Evolutionary conservation across 2,113 vertebrate species (phyloP).

Genomic region (Odocoileus virginianus): DNA sequence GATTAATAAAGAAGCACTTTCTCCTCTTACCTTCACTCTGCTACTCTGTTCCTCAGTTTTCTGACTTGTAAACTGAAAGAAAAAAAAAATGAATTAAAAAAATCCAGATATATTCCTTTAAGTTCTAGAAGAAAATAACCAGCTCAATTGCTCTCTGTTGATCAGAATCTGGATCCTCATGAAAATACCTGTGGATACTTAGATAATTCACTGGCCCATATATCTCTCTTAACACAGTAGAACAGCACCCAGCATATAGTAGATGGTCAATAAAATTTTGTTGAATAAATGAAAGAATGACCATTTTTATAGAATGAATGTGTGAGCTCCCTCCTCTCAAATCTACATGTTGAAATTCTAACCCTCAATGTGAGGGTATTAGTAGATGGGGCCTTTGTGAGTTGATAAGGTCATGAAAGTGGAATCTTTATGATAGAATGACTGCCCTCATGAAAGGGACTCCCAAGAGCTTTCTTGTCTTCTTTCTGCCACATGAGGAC

Average conservation of each 20-base stretch:
- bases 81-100: not conserved
- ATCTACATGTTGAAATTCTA: not conserved
- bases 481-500: not conserved
- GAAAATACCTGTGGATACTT: not conserved
- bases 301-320: not conserved
- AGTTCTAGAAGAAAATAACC: not conserved
- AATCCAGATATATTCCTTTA: not conserved
- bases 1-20: not conserved
- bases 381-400: not conserved
- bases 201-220: not conserved
- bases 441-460: not conserved
- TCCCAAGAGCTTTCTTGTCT: not conserved
- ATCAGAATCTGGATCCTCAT: not conserved
- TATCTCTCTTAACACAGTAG: not conserved
- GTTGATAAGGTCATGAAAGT: not conserved
- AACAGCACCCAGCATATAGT: not conserved
- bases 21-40: not conserved
- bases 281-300: not conserved
- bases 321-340: not conserved
- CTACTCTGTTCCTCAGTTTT: not conserved
- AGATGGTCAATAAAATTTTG: not conserved
- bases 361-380: not conserved
- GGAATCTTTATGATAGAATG: not conserved
- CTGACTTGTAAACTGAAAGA: not conserved
- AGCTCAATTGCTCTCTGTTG: not conserved